These are phyloP conservation scores for Meandrina meandrites DNA, from an alignment of 92 coral and sea anemone species.

Conservation along the genomic window DNA sequence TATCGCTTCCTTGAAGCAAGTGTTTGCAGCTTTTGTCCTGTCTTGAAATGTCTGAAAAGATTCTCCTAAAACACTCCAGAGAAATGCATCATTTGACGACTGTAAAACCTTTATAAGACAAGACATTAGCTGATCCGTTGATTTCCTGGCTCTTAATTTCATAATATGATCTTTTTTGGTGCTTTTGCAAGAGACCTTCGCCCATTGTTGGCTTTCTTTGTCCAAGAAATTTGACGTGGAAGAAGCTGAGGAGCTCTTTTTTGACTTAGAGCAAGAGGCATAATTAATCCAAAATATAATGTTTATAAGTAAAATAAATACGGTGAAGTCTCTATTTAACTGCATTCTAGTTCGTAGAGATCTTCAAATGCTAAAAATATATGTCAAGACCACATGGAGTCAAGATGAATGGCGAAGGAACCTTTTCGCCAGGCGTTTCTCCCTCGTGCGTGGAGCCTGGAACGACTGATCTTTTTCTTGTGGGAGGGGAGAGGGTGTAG, in stretches of 20 bases:
- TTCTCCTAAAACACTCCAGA: slow-evolving; percentile 88
- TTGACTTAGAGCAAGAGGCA: slow-evolving; percentile 43
- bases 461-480: not conserved
- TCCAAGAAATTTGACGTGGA: slow-evolving; percentile 60
- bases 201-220: slow-evolving; percentile 58
- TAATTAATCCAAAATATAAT: slow-evolving; percentile 19
- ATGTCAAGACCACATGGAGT: not conserved
- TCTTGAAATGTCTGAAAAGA: slow-evolving; percentile 50
- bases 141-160: slow-evolving; percentile 70
- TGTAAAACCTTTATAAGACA: slow-evolving; percentile 75
- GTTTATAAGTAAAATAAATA: slow-evolving; percentile 7
- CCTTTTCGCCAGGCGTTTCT: slow-evolving; percentile 14
- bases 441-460: not conserved
- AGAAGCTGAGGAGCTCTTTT: slow-evolving; percentile 39
- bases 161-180: slow-evolving; percentile 51
- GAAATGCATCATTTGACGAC: slow-evolving; percentile 53
- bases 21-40: slow-evolving; percentile 68
- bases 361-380: not conserved
- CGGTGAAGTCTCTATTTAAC: not conserved
- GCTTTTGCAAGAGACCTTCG: slow-evolving; percentile 66
- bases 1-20: slow-evolving; percentile 85
- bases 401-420: not conserved
- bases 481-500: slow-evolving; percentile 19
- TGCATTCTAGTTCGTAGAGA: not conserved
- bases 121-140: slow-evolving; percentile 64